phyloP scores from a whole-genome alignment of 1,140 invertebrate genomes.

The Yoshiicerus persimilis region DNA sequence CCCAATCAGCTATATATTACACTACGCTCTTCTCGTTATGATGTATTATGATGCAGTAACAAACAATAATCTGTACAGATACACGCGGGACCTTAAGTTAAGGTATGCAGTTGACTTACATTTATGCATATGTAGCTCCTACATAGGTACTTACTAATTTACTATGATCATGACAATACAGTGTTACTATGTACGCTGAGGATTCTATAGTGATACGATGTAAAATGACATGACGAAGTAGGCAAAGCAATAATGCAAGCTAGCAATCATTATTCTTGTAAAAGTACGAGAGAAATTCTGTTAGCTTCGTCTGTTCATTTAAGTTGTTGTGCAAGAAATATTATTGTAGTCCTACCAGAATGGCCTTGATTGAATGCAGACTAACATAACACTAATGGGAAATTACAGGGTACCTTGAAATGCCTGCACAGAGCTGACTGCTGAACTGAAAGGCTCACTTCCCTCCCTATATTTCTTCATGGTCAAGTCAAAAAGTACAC shows the following conservation, averaged over 20 bases:
- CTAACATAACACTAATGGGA: constrained; percentile 24
- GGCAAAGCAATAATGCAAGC: no score
- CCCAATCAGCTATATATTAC: no score
- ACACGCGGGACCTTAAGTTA: neutral
- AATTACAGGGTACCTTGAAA: constrained; percentile 30
- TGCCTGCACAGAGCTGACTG: neutral
- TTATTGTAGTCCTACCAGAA: neutral
- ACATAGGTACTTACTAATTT: neutral
- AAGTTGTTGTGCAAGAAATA: constrained; percentile 16
- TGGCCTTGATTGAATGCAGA: constrained; percentile 32
- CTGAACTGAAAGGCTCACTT: neutral
- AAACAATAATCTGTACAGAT: no score
- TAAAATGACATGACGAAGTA: neutral
- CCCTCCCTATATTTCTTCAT: neutral
- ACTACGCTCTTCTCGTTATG: no score
- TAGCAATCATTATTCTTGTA: neutral
- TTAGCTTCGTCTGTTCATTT: neutral
- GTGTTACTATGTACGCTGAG: neutral
- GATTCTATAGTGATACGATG: neutral
- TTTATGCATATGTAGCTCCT: neutral
- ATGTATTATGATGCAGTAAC: no score
- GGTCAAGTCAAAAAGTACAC: neutral
- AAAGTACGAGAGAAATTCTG: neutral
- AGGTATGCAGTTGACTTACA: neutral
- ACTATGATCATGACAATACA: neutral